Conservation (phyloP, 2,888 invertebrate genomes). For the Lacanobia wlatinum region DNA sequence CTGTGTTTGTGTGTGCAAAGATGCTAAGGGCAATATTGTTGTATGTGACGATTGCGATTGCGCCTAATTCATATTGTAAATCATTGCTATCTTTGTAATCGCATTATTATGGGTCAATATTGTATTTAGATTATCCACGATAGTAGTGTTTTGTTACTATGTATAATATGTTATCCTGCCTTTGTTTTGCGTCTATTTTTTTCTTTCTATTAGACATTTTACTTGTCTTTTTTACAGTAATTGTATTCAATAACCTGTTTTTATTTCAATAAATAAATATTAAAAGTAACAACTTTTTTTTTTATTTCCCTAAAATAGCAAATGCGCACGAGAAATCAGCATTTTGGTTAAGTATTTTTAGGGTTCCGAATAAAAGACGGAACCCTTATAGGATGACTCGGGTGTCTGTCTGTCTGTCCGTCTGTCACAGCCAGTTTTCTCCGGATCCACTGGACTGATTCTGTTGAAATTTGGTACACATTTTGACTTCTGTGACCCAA, state of each 20-base stretch:
- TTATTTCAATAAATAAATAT: neutral
- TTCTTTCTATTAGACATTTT: neutral
- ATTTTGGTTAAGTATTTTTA: neutral
- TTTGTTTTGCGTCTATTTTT: neutral
- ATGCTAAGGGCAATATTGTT: slow-evolving; percentile 6
- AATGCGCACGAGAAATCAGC: neutral
- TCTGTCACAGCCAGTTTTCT: no score
- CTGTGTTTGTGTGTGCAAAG: slow-evolving; percentile 26
- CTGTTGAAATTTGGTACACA: no score
- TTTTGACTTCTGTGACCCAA: no score
- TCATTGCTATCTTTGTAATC: slow-evolving; percentile 21
- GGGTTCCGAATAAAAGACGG: no score
- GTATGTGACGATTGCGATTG: slow-evolving; percentile 25
- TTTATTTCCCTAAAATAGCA: neutral
- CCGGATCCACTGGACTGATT: no score
- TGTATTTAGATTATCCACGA: slow-evolving; percentile 1
- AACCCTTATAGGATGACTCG: no score
- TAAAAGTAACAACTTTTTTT: neutral
- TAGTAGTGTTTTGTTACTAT: slow-evolving; percentile 5
- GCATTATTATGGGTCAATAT: neutral
- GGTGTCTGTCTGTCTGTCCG: no score
- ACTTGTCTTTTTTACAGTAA: neutral
- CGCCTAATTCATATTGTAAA: slow-evolving; percentile 16
- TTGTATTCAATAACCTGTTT: neutral
- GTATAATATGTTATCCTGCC: neutral